A percentile compares a stretch with the other conserved stretches of the same genome.
Evolutionary conservation across 2,113 vertebrate species (phyloP).

Genomic region (Amphiprion percula): DNA sequence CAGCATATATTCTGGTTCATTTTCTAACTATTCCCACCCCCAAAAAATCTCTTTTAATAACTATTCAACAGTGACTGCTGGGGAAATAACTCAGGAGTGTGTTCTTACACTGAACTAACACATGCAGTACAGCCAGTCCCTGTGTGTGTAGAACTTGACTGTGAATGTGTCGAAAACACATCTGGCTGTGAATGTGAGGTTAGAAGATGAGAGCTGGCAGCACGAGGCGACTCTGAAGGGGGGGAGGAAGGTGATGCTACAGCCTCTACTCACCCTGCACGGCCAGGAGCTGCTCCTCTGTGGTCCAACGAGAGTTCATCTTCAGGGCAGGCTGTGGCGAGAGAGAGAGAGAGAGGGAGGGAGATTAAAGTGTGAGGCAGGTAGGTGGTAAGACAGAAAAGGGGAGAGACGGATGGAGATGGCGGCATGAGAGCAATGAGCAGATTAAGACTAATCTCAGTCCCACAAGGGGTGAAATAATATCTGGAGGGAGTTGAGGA

Average conservation of each 20-base stretch:
- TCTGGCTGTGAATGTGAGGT: conserved; percentile 27
- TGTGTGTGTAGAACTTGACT: conserved; percentile 10
- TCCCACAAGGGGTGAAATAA: conserved; percentile 7
- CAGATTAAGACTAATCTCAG: conserved; percentile 51
- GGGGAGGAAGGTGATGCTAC: neutral
- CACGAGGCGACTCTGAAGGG: neutral
- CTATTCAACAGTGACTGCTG: too few species aligned
- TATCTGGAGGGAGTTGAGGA: conserved; percentile 27
- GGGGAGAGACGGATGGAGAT: conserved; percentile 7
- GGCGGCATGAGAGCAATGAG: conserved; percentile 27
- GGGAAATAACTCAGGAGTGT: too few species aligned
- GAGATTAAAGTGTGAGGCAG: neutral
- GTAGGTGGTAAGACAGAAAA: neutral
- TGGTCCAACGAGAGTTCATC: conserved; percentile 93
- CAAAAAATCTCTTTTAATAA: too few species aligned
- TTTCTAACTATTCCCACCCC: too few species aligned
- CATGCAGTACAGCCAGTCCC: neutral
- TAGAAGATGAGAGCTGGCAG: neutral
- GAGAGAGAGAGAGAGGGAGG: conserved; percentile 17
- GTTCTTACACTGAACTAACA: too few species aligned
- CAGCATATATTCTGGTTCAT: too few species aligned
- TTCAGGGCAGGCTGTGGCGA: conserved; percentile 85
- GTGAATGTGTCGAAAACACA: neutral
- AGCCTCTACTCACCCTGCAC: conserved; percentile 76
- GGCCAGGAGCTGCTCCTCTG: conserved; percentile 85